Evolutionary conservation across 1,140 invertebrate genomes (phyloP).

Genomic region (Kradibia gibbosae): DNA sequence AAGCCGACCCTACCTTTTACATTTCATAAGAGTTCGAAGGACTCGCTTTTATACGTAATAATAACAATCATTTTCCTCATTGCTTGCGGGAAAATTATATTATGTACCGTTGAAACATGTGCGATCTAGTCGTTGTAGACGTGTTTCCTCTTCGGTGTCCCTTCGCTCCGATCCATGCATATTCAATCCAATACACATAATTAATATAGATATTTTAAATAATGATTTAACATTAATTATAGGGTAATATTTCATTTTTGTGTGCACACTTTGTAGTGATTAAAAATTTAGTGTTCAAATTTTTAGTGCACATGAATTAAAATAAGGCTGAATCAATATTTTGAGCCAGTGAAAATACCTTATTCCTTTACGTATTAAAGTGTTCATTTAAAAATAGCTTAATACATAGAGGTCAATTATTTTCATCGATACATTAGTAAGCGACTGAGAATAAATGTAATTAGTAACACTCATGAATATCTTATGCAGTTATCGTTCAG

Average conservation of each 20-base stretch:
- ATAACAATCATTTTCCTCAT: too few relatives aligned
- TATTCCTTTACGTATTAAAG: constrained; percentile 19
- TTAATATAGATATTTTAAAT: not conserved
- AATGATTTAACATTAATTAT: not conserved
- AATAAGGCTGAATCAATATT: constrained; percentile 23
- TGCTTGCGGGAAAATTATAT: too few relatives aligned
- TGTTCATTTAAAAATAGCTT: constrained; percentile 9
- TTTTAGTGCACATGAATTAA: not conserved
- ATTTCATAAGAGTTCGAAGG: too few relatives aligned
- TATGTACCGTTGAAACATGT: too few relatives aligned
- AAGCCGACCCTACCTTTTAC: too few relatives aligned
- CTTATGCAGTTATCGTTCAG: not conserved
- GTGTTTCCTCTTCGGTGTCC: too few relatives aligned
- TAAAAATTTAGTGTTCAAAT: too few relatives aligned
- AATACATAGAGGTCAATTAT: constrained; percentile 15
- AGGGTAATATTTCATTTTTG: too few relatives aligned
- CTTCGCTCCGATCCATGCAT: too few relatives aligned
- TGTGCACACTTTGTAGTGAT: too few relatives aligned
- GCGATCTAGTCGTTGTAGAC: too few relatives aligned
- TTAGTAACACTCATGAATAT: not conserved
- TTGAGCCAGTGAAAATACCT: constrained; percentile 2
- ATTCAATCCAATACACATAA: not conserved
- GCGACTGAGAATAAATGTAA: not conserved
- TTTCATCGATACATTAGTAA: constrained; percentile 17
- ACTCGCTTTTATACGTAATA: too few relatives aligned